Percentiles rank a stretch among this genome's conserved stretches.
Evolutionary conservation across 2,888 invertebrate species (phyloP).

Genomic region (Anarsia innoxiella): DNA sequence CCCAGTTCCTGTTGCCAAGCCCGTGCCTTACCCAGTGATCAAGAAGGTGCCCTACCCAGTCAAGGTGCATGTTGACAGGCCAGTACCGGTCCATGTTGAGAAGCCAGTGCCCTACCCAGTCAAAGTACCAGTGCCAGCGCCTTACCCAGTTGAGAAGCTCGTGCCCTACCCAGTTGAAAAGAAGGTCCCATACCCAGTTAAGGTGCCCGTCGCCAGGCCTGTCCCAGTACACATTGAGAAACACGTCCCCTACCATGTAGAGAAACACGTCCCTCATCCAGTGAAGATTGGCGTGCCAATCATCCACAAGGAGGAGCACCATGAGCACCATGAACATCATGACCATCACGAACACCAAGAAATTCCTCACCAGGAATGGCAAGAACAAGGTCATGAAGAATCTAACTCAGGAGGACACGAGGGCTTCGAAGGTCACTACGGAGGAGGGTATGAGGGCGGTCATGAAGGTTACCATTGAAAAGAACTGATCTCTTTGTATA

Average conservation of each 20-base stretch:
- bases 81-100: conserved; percentile 83
- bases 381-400: conserved; percentile 19
- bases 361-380: not conserved
- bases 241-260: conserved; percentile 79
- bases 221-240: conserved; percentile 79
- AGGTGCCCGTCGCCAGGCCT: conserved; percentile 76
- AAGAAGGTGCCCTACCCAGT: conserved; percentile 83
- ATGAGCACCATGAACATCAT: conserved; percentile 36
- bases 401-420: conserved; percentile 11
- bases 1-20: conserved; percentile 82
- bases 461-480: conserved; percentile 52
- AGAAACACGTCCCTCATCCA: conserved; percentile 80
- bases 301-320: conserved; percentile 62
- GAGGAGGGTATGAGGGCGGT: conserved; percentile 35
- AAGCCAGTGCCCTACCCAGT: conserved; percentile 85
- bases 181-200: conserved; percentile 79
- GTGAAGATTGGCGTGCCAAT: conserved; percentile 82
- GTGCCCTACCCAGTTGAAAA: conserved; percentile 79
- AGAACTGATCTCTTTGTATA: conserved; percentile 65
- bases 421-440: conserved; percentile 21
- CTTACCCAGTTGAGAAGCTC: conserved; percentile 80
- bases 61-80: conserved; percentile 79
- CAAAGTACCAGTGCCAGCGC: conserved; percentile 82
- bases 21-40: conserved; percentile 83
- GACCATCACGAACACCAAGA: conserved; percentile 26